Evolutionary conservation across 37 sponge, comb jelly and placozoan genomes (phyloP).

Genomic region (Halisarca cf. caerulea): DNA sequence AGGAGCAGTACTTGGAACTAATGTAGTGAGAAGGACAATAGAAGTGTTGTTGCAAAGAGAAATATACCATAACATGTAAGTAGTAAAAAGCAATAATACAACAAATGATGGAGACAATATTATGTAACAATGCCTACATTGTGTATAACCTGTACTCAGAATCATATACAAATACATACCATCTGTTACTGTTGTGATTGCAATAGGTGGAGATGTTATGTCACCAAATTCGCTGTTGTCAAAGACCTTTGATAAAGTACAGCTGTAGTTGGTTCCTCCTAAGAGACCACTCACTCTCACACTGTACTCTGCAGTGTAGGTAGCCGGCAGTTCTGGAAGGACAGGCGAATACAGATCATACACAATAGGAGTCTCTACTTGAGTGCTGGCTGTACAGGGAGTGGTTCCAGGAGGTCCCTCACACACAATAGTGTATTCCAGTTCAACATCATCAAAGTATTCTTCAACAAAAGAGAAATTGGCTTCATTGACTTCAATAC

Average conservation of each 20-base stretch:
- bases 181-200: too few relatives aligned
- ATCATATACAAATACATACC: too few relatives aligned
- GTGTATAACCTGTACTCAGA: too few relatives aligned
- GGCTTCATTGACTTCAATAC: not conserved
- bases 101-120: too few relatives aligned
- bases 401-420: not conserved
- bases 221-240: slow-evolving; percentile 9
- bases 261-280: not conserved
- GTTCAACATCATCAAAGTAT: slow-evolving; percentile 1
- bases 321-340: not conserved
- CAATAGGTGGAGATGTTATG: not conserved
- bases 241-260: not conserved
- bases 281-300: not conserved
- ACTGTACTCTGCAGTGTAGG: not conserved
- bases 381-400: too few relatives aligned
- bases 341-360: not conserved
- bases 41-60: too few relatives aligned
- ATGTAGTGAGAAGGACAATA: too few relatives aligned
- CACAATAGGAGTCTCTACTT: not conserved
- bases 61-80: too few relatives aligned
- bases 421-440: not conserved
- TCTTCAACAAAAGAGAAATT: not conserved
- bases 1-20: too few relatives aligned
- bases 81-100: too few relatives aligned
- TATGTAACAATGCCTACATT: too few relatives aligned